Evolutionary conservation across 2,113 vertebrate genomes (phyloP), one percentile per base, ranked within the genome.

Genomic region (Oncorhynchus tshawytscha): DNA sequence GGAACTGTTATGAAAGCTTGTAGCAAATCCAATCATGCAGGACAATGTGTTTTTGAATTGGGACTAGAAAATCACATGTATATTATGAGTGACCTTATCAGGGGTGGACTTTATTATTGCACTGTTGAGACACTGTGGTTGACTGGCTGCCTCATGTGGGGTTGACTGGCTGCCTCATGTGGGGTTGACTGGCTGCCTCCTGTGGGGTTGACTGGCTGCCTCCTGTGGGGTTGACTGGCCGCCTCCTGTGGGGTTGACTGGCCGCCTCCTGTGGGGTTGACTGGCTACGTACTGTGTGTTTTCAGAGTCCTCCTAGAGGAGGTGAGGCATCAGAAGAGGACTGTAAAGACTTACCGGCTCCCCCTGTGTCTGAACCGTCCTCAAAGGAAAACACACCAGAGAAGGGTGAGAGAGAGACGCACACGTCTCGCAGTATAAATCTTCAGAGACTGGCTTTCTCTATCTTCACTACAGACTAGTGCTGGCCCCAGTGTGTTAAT

Each of bases 331-430:
- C 87, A 79, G 86, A 87, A 34, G 97, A 99, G 77, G 93, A 93
- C 85, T 92, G 76, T 85, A 97, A 95, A 91, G 97, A 98, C 5
- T 92, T 87, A 51, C 25, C 91, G 8, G 90, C 91, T 24, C 84
- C 93, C 57, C 95, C 95, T 3, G 92, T 85, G 5, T 95, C 96
- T 2, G 96, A 99, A 85, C 92, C 95, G 0, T 94, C 95, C 2
- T 95, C 95, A 80, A 96, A 96, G 89, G 98, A 99, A 90, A 76
- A 93, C 74, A 96, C 96, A 0, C 95, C 96, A 27, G 97, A 99
- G 82, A 99, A 98, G 90, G 95, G 97, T 99, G 91, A 78, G 29
- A 20, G 29, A 73, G 24, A 69, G 9, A 11, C 9, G 11, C 39
- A 2, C 71, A 27, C 18, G 5, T 1, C 18, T 54, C 12, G 5